Evolutionary conservation across 1,140 invertebrate species (phyloP), one percentile per base, ranked within the genome.

Genomic region (Drosophila insularis): DNA sequence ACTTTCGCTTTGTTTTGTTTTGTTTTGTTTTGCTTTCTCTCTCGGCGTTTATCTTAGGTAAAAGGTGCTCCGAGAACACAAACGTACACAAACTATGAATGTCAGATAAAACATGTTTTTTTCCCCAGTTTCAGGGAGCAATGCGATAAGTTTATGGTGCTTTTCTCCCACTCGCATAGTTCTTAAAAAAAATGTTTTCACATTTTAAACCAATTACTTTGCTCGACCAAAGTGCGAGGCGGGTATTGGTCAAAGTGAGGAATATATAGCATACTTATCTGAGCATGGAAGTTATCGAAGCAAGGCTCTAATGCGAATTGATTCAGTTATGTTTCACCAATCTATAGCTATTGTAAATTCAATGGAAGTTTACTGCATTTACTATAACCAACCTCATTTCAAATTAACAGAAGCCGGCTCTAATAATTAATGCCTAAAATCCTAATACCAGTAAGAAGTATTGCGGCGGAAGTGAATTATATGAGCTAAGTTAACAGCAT

Each of bases 61-160:
- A 79, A 75, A 72, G 76, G 80, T 79, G 76, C 74, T 50, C 68
- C 14, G n/a, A 74, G 68, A 76, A 80, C 68, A 80, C 17, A 68
- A 59, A 80, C 35, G 43, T 21, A 71, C 78, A 86, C 78, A 75
- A 87, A 81, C 81, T 85, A 85, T 85, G 82, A 85, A 85, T 85
- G 81, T 85, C 81, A 85, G 85, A 85, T 85, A 85, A 85, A 73
- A 69, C 56, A n/a, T 40, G 62, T 58, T 46, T 59, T 58, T 59
- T 27, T 1, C 27, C 58, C 46, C 14, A 69, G 55, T 19, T 46
- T 46, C 14, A 6, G n/a, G 39, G 11, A 40, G 78, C 70, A 80
- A 62, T 69, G 37, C 68, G 68, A 78, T 78, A 81, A 86, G 78
- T 54, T 67, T 62, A 54, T 59, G 67, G 67, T 63, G 70, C 78